Evolutionary conservation across 2,888 invertebrate genomes (phyloP), one percentile per base, ranked within the genome.

Genomic region (Rhimphoctona megacephalus): DNA sequence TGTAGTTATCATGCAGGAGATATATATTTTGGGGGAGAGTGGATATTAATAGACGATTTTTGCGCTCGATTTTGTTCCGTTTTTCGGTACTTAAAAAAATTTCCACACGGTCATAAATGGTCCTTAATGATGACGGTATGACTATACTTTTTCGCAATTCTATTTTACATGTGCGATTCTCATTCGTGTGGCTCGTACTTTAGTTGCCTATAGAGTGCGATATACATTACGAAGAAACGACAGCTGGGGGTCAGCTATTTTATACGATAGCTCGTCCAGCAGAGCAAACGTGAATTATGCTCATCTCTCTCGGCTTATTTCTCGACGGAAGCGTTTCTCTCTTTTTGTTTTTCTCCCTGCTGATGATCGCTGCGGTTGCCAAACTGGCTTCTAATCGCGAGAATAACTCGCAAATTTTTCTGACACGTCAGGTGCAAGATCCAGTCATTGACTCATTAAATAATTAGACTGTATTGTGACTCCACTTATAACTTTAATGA

Each of bases 191-290:
- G 30, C 78, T 52, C 52, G 39, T 54, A 78, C 67, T 67, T 64
- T 17, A 64, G 52, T n/a, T 19, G 76, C 7, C 46, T 74, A 69
- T 69, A 70, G 17, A 33, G 22, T 43, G 25, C 25, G 61, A 39
- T 66, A 77, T 72, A 81, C 72, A 66, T 81, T 46, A 72, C 77
- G 81, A 81, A 72, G 81, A 85, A 81, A 70, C 81, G 85, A 81
- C 85, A 85, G 85, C 85, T 85, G 85, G 69, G 76, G 72, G 74
- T 81, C 64, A 67, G 66, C 81, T 85, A 85, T 85, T 85, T 85
- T 77, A 61, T 61, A 77, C 81, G 80, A 69, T 77, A 52, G 72
- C 85, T 22, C 66, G 66, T 85, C 77, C 81, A 80, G 84, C 79
- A 30, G 43, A 39, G 25, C 46, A 17, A 43, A 46, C 74, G 49